Percentiles rank a stretch among this genome's conserved stretches.
Conservation (phyloP, 2,797 vertebrate species). For the Florisuga fusca region DNA sequence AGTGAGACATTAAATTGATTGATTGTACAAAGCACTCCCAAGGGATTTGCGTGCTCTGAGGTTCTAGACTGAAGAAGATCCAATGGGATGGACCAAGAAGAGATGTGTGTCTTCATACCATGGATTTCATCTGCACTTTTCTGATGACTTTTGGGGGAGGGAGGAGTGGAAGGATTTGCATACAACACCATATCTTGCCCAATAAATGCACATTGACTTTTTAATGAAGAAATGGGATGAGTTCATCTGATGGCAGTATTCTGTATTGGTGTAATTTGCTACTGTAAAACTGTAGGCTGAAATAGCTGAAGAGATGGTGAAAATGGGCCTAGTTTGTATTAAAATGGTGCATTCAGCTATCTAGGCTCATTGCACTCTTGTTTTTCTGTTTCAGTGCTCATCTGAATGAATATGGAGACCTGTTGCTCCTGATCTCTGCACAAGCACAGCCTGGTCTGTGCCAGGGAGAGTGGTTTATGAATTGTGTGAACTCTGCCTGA, state of each 20-base stretch:
- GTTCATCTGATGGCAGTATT: neutral
- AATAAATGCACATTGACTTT: neutral
- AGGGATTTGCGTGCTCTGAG: neutral
- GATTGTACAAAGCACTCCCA: neutral
- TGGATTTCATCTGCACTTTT: slow-evolving; percentile 59
- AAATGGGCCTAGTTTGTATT: slow-evolving; percentile 49
- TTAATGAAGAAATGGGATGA: neutral
- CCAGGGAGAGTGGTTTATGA: neutral
- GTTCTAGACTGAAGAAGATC: slow-evolving; percentile 45
- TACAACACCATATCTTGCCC: neutral
- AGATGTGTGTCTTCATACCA: slow-evolving; percentile 29
- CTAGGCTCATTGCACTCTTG: neutral
- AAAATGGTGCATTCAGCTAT: slow-evolving; percentile 45
- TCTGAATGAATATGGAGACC: neutral
- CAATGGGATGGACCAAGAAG: slow-evolving; percentile 29
- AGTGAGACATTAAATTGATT: accelerated
- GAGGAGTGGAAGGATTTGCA: neutral
- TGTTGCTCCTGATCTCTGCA: neutral
- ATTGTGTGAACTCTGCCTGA: neutral
- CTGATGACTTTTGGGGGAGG: neutral
- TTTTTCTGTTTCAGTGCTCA: neutral
- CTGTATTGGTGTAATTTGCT: slow-evolving; percentile 9
- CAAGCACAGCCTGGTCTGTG: neutral
- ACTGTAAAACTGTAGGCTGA: neutral
- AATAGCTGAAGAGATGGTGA: slow-evolving; percentile 17